Evolutionary conservation across 2,888 invertebrate genomes (phyloP).

Genomic region (Pelosia muscerda): DNA sequence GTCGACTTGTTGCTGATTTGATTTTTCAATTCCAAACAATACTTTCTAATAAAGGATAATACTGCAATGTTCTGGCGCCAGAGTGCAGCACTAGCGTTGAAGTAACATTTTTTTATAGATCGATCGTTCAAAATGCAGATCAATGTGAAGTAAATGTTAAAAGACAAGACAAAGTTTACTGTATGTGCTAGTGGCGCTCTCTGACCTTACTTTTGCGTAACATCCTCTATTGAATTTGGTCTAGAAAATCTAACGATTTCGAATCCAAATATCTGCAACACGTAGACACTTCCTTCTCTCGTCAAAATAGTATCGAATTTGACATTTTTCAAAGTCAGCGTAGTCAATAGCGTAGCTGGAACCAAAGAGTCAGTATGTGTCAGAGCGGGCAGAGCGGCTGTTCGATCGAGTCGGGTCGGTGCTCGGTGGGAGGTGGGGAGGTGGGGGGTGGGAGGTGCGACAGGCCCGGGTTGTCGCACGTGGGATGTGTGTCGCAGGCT

Average conservation of each 20-base stretch:
- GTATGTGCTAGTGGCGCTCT: too few relatives aligned
- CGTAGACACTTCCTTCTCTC: not conserved
- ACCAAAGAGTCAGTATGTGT: conserved; percentile 40
- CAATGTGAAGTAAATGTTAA: too few relatives aligned
- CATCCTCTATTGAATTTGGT: too few relatives aligned
- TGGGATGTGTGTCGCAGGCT: conserved; percentile 76
- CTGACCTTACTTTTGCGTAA: too few relatives aligned
- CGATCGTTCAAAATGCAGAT: too few relatives aligned
- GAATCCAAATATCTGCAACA: not conserved
- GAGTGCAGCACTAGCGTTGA: too few relatives aligned
- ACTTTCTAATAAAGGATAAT: not conserved
- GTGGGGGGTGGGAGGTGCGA: conserved; percentile 36
- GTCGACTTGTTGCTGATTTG: not conserved
- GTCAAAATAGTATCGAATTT: not conserved
- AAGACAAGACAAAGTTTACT: too few relatives aligned
- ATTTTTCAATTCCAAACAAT: not conserved
- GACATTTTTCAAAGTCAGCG: not conserved
- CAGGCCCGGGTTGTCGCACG: conserved; percentile 42
- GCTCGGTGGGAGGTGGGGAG: conserved; percentile 4
- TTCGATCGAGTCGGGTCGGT: conserved; percentile 33
- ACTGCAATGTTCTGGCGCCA: too few relatives aligned
- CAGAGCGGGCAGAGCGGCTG: conserved; percentile 60
- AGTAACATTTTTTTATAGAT: too few relatives aligned
- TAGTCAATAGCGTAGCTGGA: not conserved
- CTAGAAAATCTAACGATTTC: too few relatives aligned